phyloP scores from a whole-genome alignment of 1,140 invertebrate species.

The Brachionus koreanus region DNA sequence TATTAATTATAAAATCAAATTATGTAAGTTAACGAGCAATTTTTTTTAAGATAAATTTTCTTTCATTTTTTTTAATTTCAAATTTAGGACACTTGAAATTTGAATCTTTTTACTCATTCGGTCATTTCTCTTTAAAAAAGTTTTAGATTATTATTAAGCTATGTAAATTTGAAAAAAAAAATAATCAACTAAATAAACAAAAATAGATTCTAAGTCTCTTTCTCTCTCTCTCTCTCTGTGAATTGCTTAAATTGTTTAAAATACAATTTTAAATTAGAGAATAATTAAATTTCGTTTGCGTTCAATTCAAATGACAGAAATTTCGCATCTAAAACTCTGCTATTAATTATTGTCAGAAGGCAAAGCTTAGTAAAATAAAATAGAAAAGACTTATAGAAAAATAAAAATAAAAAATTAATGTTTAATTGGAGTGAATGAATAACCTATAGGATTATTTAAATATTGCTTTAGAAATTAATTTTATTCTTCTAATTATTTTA shows the following conservation, averaged over 20 bases:
- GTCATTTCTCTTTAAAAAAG: neutral
- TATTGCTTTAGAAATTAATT: neutral
- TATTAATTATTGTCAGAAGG: neutral
- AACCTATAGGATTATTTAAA: neutral
- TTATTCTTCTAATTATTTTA: neutral
- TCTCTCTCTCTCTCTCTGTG: neutral
- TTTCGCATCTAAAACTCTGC: constrained; percentile 19
- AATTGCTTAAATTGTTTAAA: constrained; percentile 33
- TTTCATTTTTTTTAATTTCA: neutral
- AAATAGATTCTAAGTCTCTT: neutral
- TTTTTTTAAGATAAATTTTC: constrained; percentile 29
- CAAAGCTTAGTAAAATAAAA: neutral
- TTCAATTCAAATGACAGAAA: constrained; percentile 27
- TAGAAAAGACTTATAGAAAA: neutral
- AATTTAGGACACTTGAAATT: constrained; percentile 34
- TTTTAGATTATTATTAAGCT: constrained; percentile 27
- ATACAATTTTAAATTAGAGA: neutral
- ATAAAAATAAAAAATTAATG: neutral
- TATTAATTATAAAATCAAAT: constrained; percentile 41
- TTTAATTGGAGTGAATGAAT: neutral
- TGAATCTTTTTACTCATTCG: neutral
- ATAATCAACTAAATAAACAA: constrained; percentile 33
- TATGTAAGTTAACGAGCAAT: constrained; percentile 31
- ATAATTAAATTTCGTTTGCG: constrained; percentile 21
- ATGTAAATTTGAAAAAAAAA: neutral